Evolutionary conservation across 2,113 vertebrate species (phyloP).

Genomic region (Etheostoma cragini): DNA sequence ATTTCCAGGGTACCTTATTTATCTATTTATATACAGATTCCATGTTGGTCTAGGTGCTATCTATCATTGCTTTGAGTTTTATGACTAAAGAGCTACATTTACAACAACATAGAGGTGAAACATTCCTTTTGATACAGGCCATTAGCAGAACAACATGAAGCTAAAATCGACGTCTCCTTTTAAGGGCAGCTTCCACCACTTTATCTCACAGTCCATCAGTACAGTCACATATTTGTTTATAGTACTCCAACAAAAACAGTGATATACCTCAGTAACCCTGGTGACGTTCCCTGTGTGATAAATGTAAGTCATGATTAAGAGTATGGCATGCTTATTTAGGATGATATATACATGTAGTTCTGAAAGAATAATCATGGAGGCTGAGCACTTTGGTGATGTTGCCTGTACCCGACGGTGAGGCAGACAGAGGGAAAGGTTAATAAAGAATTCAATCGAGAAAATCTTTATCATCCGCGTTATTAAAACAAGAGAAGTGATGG

Average conservation of each 20-base stretch:
- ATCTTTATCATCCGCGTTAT: constrained; percentile 7
- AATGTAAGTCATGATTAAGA: not conserved
- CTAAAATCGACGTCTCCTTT: constrained; percentile 8
- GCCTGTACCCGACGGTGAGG: not conserved
- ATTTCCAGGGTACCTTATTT: not conserved
- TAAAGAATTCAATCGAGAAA: constrained; percentile 7
- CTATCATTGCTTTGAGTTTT: not conserved
- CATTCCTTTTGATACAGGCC: constrained; percentile 27
- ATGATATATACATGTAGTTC: not conserved
- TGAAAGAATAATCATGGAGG: not conserved
- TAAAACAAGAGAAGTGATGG: constrained; percentile 7
- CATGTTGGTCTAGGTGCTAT: not conserved
- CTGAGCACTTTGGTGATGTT: not conserved
- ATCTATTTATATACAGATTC: not conserved
- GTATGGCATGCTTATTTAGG: not conserved
- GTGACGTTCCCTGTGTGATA: not conserved
- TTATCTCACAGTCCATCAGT: not conserved
- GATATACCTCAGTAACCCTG: not conserved
- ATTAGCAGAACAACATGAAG: constrained; percentile 5
- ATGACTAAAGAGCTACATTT: not conserved
- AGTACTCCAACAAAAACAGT: not conserved
- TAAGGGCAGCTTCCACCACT: not conserved
- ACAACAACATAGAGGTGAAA: not conserved
- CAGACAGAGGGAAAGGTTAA: not conserved
- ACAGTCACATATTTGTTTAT: not conserved